Evolutionary conservation across 2,797 vertebrate species (phyloP), one percentile per base, ranked within the genome.

Genomic region (Netta rufina): DNA sequence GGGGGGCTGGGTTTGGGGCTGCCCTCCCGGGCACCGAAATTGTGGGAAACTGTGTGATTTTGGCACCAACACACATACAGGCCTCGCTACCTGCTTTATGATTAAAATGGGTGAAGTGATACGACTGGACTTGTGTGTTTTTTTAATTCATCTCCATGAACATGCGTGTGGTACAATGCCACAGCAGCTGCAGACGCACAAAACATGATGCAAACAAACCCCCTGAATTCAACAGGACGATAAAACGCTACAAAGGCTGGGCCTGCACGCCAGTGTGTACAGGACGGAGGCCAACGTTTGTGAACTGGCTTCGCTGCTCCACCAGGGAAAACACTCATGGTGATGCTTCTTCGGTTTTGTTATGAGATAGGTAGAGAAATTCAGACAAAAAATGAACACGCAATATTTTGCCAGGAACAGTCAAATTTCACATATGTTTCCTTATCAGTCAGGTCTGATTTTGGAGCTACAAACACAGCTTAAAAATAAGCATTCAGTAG

Each of bases 391-490:
- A 66, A 8, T 41, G 5, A 58, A 8, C 10, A 1, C 38, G 2
- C 25, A 21, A 22, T 41, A 17, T 27, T 47, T 56, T 5, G 14
- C 9, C 33, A 76, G 57, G 85, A 93, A 70, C 6, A 51, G 12
- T 2, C 1, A 45, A 74, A 21, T 8, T 67, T 72, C 0, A 0
- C 1, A 0, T 16, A 3, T n/a, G 36, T 30, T 93, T 89, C 77
- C 16, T 81, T 61, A 20, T 41, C 28, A 11, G 36, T 54, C 5
- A 3, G 8, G 5, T 62, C 89, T 69, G 18, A 53, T 64, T 67
- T 77, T 64, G 24, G 36, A 43, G 5, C 21, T 58, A 27, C 56
- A 76, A 58, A 56, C 4, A 30, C 25, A 81, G 47, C 58, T 86
- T 36, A 17, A 60, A 47, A 80, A 19, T 13, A 56, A 9, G 13